phyloP scores from a whole-genome alignment of 2,113 vertebrate genomes.

The Sander lucioperca region DNA sequence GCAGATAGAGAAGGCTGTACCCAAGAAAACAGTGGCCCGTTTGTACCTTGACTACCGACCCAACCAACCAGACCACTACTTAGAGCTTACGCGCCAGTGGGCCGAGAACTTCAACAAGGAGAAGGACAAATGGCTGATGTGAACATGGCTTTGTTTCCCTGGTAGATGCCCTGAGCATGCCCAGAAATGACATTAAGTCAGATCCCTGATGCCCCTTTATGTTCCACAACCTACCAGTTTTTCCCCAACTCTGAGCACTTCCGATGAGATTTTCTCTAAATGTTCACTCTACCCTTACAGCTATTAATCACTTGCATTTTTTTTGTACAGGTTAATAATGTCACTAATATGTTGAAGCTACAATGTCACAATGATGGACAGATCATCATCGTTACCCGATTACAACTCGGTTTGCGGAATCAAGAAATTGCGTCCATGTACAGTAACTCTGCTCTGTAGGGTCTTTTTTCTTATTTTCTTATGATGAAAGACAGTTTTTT shows the following conservation, averaged over 20 bases:
- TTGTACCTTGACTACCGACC: conserved; percentile 91
- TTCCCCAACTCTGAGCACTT: conserved; percentile 4
- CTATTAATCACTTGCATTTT: conserved; percentile 36
- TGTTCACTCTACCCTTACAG: neutral
- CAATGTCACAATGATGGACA: neutral
- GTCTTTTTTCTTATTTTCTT: conserved; percentile 57
- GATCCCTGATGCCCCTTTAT: neutral
- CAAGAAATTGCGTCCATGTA: conserved; percentile 21
- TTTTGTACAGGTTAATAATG: conserved; percentile 54
- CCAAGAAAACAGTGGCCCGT: conserved; percentile 88
- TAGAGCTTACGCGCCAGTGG: conserved; percentile 91
- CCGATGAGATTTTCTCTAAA: conserved; percentile 6
- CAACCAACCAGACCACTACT: conserved; percentile 86
- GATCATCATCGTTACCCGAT: neutral
- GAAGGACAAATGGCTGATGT: conserved; percentile 93
- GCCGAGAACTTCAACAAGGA: conserved; percentile 92
- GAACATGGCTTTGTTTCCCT: neutral
- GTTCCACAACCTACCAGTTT: conserved; percentile 12
- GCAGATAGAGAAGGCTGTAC: conserved; percentile 90
- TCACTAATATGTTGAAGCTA: conserved; percentile 6
- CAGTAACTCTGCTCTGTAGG: conserved; percentile 28
- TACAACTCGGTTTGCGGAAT: conserved; percentile 5
- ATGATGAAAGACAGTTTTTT: conserved; percentile 51
- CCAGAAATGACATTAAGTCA: neutral
- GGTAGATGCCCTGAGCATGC: neutral